Evolutionary conservation across 2,113 vertebrate species (phyloP).

Genomic region (Cichladusa arquata): DNA sequence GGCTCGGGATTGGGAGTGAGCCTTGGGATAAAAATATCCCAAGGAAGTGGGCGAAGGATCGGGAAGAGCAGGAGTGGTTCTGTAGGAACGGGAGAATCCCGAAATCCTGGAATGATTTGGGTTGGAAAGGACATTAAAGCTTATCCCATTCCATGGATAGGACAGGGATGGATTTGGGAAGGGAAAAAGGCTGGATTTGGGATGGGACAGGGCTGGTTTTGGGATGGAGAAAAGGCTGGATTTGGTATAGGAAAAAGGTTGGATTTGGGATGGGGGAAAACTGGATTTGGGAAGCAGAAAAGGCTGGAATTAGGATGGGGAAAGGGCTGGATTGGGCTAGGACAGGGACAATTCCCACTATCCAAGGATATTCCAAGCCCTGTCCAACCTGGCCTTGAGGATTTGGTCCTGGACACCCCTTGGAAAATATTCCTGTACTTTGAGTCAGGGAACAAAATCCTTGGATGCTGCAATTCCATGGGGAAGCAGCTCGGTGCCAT

Average conservation of each 20-base stretch:
- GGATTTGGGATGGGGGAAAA: neutral
- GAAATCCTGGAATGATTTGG: neutral
- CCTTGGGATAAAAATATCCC: neutral
- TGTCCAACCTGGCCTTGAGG: neutral
- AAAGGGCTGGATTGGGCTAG: neutral
- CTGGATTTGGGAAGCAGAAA: neutral
- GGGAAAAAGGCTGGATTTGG: neutral
- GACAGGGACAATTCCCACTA: neutral
- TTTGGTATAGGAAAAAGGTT: neutral
- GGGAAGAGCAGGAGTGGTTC: neutral
- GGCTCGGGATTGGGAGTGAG: neutral
- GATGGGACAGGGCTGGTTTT: neutral
- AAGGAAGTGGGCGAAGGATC: accelerated
- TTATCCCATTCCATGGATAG: neutral
- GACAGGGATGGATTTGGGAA: neutral
- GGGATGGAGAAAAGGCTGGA: neutral
- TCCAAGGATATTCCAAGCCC: neutral
- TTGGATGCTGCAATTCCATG: neutral
- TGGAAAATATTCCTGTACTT: neutral
- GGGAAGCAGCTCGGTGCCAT: neutral
- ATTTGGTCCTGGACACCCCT: neutral
- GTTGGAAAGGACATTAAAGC: neutral
- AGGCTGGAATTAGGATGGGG: neutral
- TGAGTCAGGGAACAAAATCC: neutral
- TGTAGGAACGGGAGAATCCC: neutral